Base-by-base conservation (phyloP, 2,797 vertebrate genomes). In the Enteromius thamalakanensis region DNA sequence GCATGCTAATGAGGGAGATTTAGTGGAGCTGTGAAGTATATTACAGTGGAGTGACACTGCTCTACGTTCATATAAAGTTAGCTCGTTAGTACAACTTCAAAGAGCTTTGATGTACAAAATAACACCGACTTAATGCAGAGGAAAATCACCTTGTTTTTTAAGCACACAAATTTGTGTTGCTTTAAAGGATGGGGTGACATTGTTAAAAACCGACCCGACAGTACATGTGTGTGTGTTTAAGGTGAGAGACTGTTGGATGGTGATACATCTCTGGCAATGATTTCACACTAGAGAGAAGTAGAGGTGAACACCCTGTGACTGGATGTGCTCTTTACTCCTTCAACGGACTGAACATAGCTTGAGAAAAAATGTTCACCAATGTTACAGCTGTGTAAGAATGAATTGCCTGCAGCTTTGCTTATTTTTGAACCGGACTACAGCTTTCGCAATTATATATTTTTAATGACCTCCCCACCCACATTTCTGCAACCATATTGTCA, bases 1-100 rank as follows among this genome's bases (percentile, higher is more conserved):
- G 67, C 80, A 55, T 72, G 67, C 40, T 85, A 82, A 85, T 85
- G 80, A 85, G 75, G 7, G 45, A 77, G 80, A 85, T 78, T 81
- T 85, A 77, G 79, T 49, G 40, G 71, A 68, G 21, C 47, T 37
- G 40, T 70, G 72, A 81, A 78, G 79, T 85, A 80, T 76, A 70
- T 76, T 55, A 74, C 72, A 76, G 62, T 82, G 67, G 34, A 76
- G 34, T 15, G 72, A 76, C 74, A 40, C 34, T 74, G 17, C 40
- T 82, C 75, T 72, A 47, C 40, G 53, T 79, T 82, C 23, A 2
- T 62, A 70, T 23, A 60, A 72, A 45, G 80, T 71, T 74, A 55
- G 21, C 76, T 79, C 37, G n/a, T 74, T 79, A 82, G 26, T 7
- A 47, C 26, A 65, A 45, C 37, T 71, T 65, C 68, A 68, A 76